Conservation (phyloP, 2,797 vertebrate genomes). For the Synaphobranchus kaupii region DNA sequence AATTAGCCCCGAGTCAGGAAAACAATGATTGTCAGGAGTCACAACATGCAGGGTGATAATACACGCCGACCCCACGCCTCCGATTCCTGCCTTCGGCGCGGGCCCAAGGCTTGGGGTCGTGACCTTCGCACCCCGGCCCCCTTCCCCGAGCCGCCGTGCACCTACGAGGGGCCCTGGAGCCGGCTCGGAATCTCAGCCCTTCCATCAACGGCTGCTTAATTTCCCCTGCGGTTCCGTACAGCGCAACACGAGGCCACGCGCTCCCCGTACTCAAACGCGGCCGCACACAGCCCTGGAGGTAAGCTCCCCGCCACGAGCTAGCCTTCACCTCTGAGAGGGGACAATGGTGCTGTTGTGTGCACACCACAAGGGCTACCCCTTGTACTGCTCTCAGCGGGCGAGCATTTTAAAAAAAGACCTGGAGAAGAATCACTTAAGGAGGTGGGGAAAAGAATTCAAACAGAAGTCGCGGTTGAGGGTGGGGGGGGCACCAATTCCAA, state of each 20-base stretch:
- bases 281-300: constrained; percentile 60
- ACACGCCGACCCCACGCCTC: neutral
- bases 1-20: neutral
- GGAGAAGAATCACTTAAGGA: constrained; percentile 72
- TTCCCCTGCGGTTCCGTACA: constrained; percentile 48
- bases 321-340: constrained; percentile 51
- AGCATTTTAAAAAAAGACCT: constrained; percentile 56
- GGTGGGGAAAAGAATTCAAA: neutral
- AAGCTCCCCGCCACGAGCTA: constrained; percentile 56
- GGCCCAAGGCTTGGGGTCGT: neutral
- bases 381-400: constrained; percentile 56
- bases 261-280: constrained; percentile 25
- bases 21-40: constrained; percentile 1
- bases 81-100: neutral
- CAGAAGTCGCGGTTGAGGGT: constrained; percentile 20
- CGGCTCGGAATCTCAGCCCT: neutral
- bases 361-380: constrained; percentile 48
- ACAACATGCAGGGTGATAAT: neutral
- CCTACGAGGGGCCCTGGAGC: neutral
- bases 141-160: neutral
- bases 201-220: neutral
- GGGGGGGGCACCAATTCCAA: constrained; percentile 59
- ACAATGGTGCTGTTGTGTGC: constrained; percentile 63
- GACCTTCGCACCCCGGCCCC: neutral
- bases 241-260: constrained; percentile 53